Evolutionary conservation across 2,888 invertebrate species (phyloP).

Genomic region (Choreutis nemorana): DNA sequence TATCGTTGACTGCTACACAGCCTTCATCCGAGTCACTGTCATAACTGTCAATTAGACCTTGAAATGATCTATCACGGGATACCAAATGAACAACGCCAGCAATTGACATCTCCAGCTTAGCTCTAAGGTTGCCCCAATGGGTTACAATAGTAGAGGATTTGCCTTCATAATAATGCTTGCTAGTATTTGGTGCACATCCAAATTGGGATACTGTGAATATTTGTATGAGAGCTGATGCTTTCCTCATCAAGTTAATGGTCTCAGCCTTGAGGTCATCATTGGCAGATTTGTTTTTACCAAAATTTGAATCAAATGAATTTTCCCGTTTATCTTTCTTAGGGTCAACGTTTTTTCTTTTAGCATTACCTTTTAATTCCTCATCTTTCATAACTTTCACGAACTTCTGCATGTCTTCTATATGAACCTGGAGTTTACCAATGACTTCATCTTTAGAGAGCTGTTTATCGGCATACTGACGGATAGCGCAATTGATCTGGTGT

Average conservation of each 20-base stretch:
- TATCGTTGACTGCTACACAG: conserved; percentile 68
- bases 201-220: conserved; percentile 93
- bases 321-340: conserved; percentile 34
- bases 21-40: conserved; percentile 70
- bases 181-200: conserved; percentile 80
- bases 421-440: conserved; percentile 93
- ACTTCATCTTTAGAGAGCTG: conserved; percentile 96
- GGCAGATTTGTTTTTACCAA: conserved; percentile 32
- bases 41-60: conserved; percentile 59
- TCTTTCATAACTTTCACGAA: conserved; percentile 96
- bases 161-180: conserved; percentile 81
- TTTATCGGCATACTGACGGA: conserved; percentile 91
- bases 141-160: conserved; percentile 86
- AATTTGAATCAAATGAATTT: conserved; percentile 41
- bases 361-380: conserved; percentile 59
- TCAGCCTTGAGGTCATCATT: conserved; percentile 60
- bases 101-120: conserved; percentile 90
- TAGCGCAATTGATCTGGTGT: conserved; percentile 88
- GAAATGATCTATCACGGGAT: conserved; percentile 52
- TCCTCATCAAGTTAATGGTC: conserved; percentile 81
- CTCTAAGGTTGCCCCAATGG: conserved; percentile 96
- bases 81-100: conserved; percentile 72
- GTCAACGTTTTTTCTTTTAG: conserved; percentile 22
- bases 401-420: conserved; percentile 96
- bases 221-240: conserved; percentile 88